A percentile compares a stretch with the other conserved stretches of the same genome.
Evolutionary conservation across 2,797 vertebrate species (phyloP).

Genomic region (Brachymystax lenok): DNA sequence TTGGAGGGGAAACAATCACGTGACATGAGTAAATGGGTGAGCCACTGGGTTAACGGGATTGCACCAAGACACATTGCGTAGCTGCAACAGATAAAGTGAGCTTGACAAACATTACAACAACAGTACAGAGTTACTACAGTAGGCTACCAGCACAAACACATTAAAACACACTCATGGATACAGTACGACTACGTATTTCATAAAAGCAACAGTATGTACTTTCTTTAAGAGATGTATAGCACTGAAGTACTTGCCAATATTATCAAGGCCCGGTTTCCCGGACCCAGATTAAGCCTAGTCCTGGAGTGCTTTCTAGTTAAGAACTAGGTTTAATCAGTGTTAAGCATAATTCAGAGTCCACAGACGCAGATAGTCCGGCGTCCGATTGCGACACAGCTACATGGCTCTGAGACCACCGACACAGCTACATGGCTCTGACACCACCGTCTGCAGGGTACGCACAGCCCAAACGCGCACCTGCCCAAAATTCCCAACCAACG

Average conservation of each 20-base stretch:
- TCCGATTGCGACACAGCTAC: too few species aligned
- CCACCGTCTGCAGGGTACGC: too few species aligned
- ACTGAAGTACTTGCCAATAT: not conserved
- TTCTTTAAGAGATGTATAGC: not conserved
- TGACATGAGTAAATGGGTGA: constrained; percentile 83
- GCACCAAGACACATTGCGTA: constrained; percentile 50
- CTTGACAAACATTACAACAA: constrained; percentile 75
- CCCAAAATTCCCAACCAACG: too few species aligned
- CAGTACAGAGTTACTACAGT: constrained; percentile 55
- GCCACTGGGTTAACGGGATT: constrained; percentile 29
- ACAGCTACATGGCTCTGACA: too few species aligned
- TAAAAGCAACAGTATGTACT: not conserved
- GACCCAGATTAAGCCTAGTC: not conserved
- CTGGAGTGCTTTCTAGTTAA: not conserved
- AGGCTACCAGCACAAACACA: constrained; percentile 58
- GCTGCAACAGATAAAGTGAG: constrained; percentile 75
- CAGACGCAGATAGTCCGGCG: too few species aligned
- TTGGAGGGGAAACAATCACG: constrained; percentile 99
- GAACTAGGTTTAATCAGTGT: too few species aligned
- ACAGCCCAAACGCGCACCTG: too few species aligned
- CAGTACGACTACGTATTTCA: constrained; percentile 46
- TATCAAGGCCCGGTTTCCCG: not conserved
- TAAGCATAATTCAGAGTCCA: too few species aligned
- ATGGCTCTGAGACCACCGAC: too few species aligned
- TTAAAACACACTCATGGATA: constrained; percentile 76